These are phyloP conservation scores for Epinephelus awoara DNA, from an alignment of 2,797 vertebrate genomes.

Conservation along the genomic window DNA sequence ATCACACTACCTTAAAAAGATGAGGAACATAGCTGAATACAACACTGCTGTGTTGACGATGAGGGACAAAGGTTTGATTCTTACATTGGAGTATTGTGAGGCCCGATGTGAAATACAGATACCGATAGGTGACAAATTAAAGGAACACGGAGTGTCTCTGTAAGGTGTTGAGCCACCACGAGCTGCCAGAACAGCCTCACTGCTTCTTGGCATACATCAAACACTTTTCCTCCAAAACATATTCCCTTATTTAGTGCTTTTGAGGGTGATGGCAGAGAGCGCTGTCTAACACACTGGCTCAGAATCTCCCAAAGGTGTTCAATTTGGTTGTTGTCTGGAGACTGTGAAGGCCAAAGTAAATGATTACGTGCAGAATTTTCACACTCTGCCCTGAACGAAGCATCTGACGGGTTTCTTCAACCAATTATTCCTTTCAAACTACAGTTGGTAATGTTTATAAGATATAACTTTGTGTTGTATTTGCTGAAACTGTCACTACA, in stretches of 20 bases:
- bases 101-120: neutral
- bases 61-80: neutral
- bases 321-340: neutral
- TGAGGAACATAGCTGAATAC: neutral
- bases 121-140: neutral
- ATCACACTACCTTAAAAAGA: neutral
- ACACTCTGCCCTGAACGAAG: too few species aligned
- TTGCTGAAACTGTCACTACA: too few species aligned
- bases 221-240: neutral
- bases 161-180: neutral
- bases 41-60: neutral
- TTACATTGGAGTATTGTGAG: neutral
- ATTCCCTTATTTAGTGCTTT: neutral
- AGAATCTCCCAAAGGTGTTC: neutral
- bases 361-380: neutral
- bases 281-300: neutral
- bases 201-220: neutral
- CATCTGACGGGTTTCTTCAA: too few species aligned
- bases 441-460: too few species aligned
- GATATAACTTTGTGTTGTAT: too few species aligned
- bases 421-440: too few species aligned
- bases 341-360: neutral
- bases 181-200: neutral
- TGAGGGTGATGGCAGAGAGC: neutral
- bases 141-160: neutral